Conservation (phyloP, 2,113 vertebrate genomes). For the Cyprinodon variegatus region DNA sequence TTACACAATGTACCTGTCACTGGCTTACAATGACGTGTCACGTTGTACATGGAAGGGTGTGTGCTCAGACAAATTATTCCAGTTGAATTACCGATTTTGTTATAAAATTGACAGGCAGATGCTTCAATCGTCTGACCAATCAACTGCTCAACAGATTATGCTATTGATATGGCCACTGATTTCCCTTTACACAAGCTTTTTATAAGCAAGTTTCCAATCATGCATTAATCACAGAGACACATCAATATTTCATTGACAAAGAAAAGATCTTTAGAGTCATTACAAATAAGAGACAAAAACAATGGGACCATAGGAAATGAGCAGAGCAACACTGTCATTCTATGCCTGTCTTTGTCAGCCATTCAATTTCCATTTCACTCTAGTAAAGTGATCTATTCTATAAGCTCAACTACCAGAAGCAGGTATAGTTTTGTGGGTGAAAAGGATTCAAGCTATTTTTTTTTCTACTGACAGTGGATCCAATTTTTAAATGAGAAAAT, state of each 20-base stretch:
- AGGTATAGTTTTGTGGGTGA: constrained; percentile 3
- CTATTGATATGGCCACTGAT: constrained; percentile 33
- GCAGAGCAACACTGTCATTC: constrained; percentile 14
- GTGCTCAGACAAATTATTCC: neutral
- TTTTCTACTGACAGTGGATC: neutral
- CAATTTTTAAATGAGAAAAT: constrained; percentile 1
- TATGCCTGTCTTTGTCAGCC: neutral
- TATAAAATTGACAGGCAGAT: constrained; percentile 20
- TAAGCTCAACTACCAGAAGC: neutral
- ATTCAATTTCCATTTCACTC: neutral
- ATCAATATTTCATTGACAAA: constrained; percentile 29
- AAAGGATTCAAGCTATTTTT: neutral
- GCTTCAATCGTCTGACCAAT: constrained; percentile 34
- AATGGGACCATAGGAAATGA: neutral
- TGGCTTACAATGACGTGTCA: constrained; percentile 45
- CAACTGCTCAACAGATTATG: constrained; percentile 36
- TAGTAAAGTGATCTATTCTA: neutral
- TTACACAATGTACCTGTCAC: constrained; percentile 45
- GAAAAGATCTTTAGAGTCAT: neutral
- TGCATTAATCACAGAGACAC: constrained; percentile 9
- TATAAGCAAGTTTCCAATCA: neutral
- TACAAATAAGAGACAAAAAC: constrained; percentile 5
- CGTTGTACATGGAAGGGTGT: neutral
- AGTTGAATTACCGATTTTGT: neutral
- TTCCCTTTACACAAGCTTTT: constrained; percentile 4